phyloP scores from a whole-genome alignment of 2,888 invertebrate species.

The Hybos culiciformis region DNA sequence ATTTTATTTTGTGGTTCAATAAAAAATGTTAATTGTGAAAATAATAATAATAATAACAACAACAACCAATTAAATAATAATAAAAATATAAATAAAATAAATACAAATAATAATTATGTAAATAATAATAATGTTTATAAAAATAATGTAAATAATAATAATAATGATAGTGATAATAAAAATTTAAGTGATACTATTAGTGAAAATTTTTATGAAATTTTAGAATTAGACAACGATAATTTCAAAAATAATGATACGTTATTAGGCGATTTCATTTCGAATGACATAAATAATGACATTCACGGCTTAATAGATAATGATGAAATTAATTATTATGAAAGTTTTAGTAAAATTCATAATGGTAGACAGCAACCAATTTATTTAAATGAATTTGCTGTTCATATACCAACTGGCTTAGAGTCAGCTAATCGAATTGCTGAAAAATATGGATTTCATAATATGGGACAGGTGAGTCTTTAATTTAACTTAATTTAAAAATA shows the following conservation, averaged over 20 bases:
- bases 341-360: constrained; percentile 9
- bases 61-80: too few species aligned
- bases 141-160: neutral
- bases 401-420: constrained; percentile 59
- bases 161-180: constrained; percentile 11
- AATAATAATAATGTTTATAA: constrained; percentile 5
- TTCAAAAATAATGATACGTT: too few species aligned
- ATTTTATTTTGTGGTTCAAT: too few species aligned
- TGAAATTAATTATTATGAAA: constrained; percentile 15
- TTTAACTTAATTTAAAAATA: constrained; percentile 3
- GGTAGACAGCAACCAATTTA: constrained; percentile 38
- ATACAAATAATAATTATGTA: neutral
- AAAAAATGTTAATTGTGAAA: too few species aligned
- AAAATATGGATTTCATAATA: constrained; percentile 74
- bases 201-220: constrained; percentile 15
- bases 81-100: constrained; percentile 5
- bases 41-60: too few species aligned
- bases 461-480: constrained; percentile 63
- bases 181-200: constrained; percentile 8
- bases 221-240: too few species aligned
- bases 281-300: too few species aligned
- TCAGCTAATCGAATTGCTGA: constrained; percentile 63
- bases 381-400: constrained; percentile 74
- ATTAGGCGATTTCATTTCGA: too few species aligned
- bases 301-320: too few species aligned